A percentile compares a stretch with the other conserved stretches of the same genome.
Evolutionary conservation across 2,113 vertebrate species (phyloP).

Genomic region (Cheirogaleus medius): DNA sequence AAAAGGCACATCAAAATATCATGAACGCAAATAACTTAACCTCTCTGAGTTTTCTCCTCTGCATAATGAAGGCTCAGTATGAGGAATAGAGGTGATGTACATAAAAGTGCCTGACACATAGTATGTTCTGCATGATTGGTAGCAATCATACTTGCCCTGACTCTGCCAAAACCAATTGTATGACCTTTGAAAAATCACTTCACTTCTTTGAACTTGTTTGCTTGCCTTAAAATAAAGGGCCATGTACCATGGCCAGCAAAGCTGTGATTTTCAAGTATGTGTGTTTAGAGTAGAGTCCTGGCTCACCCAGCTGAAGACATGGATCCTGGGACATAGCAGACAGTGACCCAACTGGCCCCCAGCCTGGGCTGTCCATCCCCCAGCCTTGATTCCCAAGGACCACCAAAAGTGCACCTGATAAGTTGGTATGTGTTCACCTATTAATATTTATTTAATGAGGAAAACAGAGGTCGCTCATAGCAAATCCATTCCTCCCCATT

Average conservation of each 20-base stretch:
- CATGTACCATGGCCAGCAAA: background rate
- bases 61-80: background rate
- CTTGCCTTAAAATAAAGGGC: background rate
- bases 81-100: background rate
- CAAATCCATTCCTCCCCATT: background rate
- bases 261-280: background rate
- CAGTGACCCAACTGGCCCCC: background rate
- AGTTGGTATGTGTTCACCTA: background rate
- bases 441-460: background rate
- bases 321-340: background rate
- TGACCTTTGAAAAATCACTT: background rate
- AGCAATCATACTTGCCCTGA: background rate
- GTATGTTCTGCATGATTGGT: background rate
- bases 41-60: background rate
- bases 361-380: background rate
- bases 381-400: background rate
- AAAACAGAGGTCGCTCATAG: background rate
- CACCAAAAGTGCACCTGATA: background rate
- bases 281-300: background rate
- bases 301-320: background rate
- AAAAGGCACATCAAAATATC: background rate
- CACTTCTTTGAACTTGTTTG: background rate
- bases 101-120: background rate
- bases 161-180: background rate
- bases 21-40: background rate